phyloP scores from a whole-genome alignment of 2,113 vertebrate genomes.

The Notechis scutatus region DNA sequence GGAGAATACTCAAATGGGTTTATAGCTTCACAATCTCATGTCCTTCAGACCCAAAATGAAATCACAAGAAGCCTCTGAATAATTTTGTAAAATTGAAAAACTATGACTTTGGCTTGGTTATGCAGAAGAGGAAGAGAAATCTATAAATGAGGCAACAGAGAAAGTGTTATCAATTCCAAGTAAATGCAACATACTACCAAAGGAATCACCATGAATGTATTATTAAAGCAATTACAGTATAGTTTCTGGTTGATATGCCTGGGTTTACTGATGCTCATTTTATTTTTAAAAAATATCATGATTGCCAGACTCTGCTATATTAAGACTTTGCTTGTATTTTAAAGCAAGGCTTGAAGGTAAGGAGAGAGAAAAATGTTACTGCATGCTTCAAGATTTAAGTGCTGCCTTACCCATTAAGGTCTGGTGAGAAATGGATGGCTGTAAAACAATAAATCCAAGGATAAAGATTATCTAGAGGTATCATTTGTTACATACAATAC shows the following conservation, averaged over 20 bases:
- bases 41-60: not conserved
- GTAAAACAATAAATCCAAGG: not conserved
- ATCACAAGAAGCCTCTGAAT: not conserved
- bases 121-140: not conserved
- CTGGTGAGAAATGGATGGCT: not conserved
- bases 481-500: not conserved
- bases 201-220: not conserved
- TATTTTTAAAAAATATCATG: not conserved
- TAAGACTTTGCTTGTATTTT: not conserved
- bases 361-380: not conserved
- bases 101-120: not conserved
- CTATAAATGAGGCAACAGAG: not conserved
- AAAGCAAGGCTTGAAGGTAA: not conserved
- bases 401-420: not conserved
- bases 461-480: not conserved
- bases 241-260: not conserved
- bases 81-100: not conserved
- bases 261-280: not conserved
- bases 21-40: not conserved
- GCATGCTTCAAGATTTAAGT: not conserved
- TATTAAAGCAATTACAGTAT: not conserved
- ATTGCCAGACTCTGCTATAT: not conserved
- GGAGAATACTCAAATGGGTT: not conserved
- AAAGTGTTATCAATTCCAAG: not conserved
- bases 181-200: not conserved